A percentile compares a stretch with the other conserved stretches of the same genome.
Evolutionary conservation across 1,140 invertebrate species (phyloP).

Genomic region (Papilio polyxenes): DNA sequence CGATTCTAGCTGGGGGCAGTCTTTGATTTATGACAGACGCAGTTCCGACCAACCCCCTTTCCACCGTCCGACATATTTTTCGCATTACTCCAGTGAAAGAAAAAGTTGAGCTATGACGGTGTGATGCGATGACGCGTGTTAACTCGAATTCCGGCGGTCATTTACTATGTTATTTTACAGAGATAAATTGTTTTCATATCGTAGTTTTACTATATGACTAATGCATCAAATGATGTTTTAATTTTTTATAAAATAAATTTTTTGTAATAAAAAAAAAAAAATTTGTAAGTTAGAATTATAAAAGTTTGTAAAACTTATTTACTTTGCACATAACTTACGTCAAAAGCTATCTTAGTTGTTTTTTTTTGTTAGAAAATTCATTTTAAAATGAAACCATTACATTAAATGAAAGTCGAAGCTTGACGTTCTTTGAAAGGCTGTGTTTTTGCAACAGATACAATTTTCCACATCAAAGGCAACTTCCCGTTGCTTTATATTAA

Average conservation of each 20-base stretch:
- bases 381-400: background rate
- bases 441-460: conserved; percentile 20
- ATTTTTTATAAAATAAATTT: background rate
- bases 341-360: background rate
- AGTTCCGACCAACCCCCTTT: conserved; percentile 43
- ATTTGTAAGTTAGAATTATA: background rate
- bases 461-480: conserved; percentile 23
- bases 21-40: conserved; percentile 61
- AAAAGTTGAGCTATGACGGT: conserved; percentile 45
- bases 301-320: background rate
- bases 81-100: conserved; percentile 57
- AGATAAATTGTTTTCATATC: background rate
- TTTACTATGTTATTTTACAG: background rate
- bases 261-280: background rate
- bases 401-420: background rate
- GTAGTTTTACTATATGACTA: too few species aligned
- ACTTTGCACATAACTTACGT: background rate
- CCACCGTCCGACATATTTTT: conserved; percentile 62
- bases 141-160: background rate
- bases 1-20: conserved; percentile 10
- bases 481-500: conserved; percentile 10
- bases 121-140: conserved; percentile 42
- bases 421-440: background rate
- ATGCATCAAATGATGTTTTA: too few species aligned
- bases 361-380: background rate